A percentile compares a stretch with the other conserved stretches of the same genome.
phyloP scores from a whole-genome alignment of 1,140 invertebrate genomes.

The Oreohelix idahoensis region DNA sequence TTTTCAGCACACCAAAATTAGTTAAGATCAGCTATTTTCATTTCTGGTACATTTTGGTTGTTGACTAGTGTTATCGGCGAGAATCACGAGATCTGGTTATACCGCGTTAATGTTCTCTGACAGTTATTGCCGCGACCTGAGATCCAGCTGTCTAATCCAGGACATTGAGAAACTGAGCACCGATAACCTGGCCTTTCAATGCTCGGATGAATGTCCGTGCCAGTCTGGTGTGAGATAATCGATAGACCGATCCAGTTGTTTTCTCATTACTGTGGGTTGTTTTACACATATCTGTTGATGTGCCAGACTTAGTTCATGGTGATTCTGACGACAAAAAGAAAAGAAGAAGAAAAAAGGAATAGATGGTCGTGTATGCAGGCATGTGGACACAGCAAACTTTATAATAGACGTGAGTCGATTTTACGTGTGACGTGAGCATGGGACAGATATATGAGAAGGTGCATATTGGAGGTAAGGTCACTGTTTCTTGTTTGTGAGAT shows the following conservation, averaged over 20 bases:
- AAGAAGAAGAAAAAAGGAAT: no score
- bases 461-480: conserved; percentile 49
- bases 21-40: no score
- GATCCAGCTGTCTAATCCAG: neutral
- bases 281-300: neutral
- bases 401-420: no score
- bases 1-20: no score
- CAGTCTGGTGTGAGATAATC: neutral
- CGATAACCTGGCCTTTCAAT: neutral
- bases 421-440: conserved; percentile 25
- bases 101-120: neutral
- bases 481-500: neutral
- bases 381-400: neutral
- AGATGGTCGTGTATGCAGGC: neutral
- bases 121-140: neutral
- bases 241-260: neutral
- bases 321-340: neutral
- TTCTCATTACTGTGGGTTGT: neutral
- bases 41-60: no score
- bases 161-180: neutral
- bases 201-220: neutral
- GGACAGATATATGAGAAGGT: conserved; percentile 50
- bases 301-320: neutral
- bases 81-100: no score
- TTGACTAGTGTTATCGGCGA: no score